Evolutionary conservation across 2,113 vertebrate species (phyloP).

Genomic region (Cryptotis parvus): DNA sequence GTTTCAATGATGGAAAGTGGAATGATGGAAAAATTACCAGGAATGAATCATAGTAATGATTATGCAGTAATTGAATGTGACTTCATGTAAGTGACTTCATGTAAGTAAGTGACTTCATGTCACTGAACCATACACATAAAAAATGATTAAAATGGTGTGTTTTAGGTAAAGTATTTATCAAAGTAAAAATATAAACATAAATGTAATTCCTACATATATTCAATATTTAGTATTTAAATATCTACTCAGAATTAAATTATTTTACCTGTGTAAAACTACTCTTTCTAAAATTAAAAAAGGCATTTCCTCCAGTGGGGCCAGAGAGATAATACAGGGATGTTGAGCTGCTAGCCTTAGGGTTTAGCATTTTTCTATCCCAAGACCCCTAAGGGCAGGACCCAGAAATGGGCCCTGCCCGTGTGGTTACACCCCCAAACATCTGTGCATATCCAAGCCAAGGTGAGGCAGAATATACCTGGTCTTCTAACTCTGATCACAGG

Average conservation of each 20-base stretch:
- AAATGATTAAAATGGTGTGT: neutral
- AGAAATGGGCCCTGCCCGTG: no score
- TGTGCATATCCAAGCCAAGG: no score
- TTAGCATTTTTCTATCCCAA: no score
- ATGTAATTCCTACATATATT: neutral
- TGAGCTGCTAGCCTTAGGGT: no score
- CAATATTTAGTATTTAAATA: slow-evolving; percentile 39
- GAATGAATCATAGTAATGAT: neutral
- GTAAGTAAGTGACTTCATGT: neutral
- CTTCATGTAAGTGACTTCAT: no score
- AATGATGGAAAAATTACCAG: neutral
- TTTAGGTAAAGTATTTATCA: neutral
- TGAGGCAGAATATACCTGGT: no score
- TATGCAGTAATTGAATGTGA: neutral
- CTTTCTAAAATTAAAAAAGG: neutral
- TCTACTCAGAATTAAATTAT: neutral
- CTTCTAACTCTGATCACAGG: no score
- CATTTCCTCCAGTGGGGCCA: neutral
- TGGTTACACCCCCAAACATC: no score
- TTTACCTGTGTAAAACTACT: slow-evolving; percentile 27
- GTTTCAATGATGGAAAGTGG: no score
- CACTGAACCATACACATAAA: neutral
- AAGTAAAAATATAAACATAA: no score
- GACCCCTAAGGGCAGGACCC: no score
- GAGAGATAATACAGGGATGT: no score